Base-by-base conservation (phyloP, 2,113 vertebrate species). In the Spermophilus dauricus region DNA sequence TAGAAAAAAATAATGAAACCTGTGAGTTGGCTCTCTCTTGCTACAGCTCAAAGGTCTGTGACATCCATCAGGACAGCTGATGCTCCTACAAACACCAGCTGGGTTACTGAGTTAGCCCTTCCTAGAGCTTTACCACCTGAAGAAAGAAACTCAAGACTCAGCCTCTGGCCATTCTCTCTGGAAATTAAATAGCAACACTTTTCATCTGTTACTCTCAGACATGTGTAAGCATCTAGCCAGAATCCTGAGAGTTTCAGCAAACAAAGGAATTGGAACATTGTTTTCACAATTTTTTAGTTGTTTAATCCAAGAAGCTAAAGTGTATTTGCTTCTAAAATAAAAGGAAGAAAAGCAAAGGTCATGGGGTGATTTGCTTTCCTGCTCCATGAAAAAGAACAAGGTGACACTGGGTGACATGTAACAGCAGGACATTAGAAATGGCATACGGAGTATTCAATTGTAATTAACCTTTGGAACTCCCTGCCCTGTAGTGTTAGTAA, bases 251-350 rank as follows among this genome's bases (percentile, higher is more conserved):
- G 26, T 86, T 92, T 78, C 76, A 70, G 42, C 67, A 87, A 95
- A 94, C 53, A 93, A 96, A 95, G 51, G 75, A 73, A 87, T 39
- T 73, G 34, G 34, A 81, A 75, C 24, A 28, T 24, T 86, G 84
- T 86, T 86, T 96, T 86, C 42, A 42, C 34, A 87, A 53, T 91
- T 89, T 95, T 61, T 37, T 77, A 42, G 61, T 53, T 90, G 42
- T 78, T 72, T 97, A 80, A 93, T 92, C 10, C 48, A 92, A 70
- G 67, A 87, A 88, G 20, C 37, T 48, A 53, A 86, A 91, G 58
- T 42, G 56, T 91, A 92, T 80, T 95, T 97, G 86, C 76, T 91
- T 93, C 77, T 28, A 76, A 97, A 96, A 97, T 94, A 95, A 96
- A 95, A 45, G 30, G 7, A 63, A 92, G 22, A 86, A 48, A 90